Evolutionary conservation across 2,797 vertebrate species (phyloP).

Genomic region (Aquila chrysaetos): DNA sequence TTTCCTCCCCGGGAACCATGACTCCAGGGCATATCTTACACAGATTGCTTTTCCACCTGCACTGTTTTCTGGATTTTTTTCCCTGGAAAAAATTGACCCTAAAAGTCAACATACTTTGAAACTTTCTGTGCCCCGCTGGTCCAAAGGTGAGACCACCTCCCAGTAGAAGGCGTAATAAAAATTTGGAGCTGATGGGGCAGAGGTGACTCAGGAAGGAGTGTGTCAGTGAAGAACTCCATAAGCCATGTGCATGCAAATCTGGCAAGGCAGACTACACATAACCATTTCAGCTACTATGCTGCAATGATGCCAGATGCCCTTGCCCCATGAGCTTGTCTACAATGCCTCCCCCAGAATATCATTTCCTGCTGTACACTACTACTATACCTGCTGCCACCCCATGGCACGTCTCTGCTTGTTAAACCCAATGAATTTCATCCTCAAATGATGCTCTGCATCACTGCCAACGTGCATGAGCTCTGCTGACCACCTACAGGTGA

Average conservation of each 20-base stretch:
- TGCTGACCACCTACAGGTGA: neutral
- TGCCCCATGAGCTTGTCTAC: neutral
- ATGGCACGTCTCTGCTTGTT: neutral
- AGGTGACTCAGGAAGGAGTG: neutral
- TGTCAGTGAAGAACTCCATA: neutral
- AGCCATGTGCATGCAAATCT: neutral
- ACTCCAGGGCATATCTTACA: neutral
- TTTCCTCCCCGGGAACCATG: neutral
- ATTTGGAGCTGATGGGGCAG: neutral
- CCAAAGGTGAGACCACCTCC: neutral
- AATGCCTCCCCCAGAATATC: neutral
- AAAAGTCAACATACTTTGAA: neutral
- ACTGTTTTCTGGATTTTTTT: neutral
- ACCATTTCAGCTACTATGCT: rapidly evolving
- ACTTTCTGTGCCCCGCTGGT: neutral
- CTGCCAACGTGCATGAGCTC: neutral
- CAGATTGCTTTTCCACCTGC: neutral
- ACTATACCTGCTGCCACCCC: neutral
- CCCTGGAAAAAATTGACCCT: neutral
- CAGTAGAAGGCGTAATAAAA: neutral
- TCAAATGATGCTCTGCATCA: neutral
- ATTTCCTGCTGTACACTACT: neutral
- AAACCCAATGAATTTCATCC: neutral
- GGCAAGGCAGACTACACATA: rapidly evolving
- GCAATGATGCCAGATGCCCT: neutral